These are phyloP conservation scores for Philotrypesis tridentata DNA, from an alignment of 1,140 invertebrate genomes.

Conservation along the genomic window DNA sequence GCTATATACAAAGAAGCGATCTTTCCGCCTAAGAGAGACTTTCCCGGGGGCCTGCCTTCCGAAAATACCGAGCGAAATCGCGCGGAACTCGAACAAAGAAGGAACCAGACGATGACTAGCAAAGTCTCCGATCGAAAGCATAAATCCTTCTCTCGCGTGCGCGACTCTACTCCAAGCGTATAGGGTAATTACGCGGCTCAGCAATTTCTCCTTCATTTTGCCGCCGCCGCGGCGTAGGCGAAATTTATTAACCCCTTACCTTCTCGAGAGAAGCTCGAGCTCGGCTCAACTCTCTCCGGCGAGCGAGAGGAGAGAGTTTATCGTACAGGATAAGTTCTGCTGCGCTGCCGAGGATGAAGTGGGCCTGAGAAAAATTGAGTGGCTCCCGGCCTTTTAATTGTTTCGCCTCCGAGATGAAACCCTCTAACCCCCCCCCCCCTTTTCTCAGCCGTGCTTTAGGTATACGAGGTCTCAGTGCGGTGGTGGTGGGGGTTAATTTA, in stretches of 20 bases:
- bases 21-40: not conserved
- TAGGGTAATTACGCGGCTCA: slow-evolving; percentile 21
- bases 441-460: not conserved
- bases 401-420: not conserved
- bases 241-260: slow-evolving; percentile 31
- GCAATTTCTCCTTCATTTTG: slow-evolving; percentile 2
- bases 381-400: not conserved
- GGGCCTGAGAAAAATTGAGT: not conserved
- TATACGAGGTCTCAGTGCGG: too few relatives aligned
- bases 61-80: not conserved
- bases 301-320: not conserved
- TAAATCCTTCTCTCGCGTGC: not conserved
- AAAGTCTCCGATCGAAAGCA: slow-evolving; percentile 8
- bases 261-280: not conserved
- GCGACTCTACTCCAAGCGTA: not conserved
- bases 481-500: too few relatives aligned
- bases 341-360: not conserved
- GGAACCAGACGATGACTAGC: not conserved
- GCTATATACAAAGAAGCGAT: not conserved
- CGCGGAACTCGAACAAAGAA: not conserved
- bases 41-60: too few relatives aligned
- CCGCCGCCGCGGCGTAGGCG: not conserved
- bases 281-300: not conserved
- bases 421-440: too few relatives aligned
- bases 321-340: not conserved